A percentile compares a stretch with the other conserved stretches of the same genome.
Evolutionary conservation across 2,113 vertebrate species (phyloP).

Genomic region (Menidia beryllina): DNA sequence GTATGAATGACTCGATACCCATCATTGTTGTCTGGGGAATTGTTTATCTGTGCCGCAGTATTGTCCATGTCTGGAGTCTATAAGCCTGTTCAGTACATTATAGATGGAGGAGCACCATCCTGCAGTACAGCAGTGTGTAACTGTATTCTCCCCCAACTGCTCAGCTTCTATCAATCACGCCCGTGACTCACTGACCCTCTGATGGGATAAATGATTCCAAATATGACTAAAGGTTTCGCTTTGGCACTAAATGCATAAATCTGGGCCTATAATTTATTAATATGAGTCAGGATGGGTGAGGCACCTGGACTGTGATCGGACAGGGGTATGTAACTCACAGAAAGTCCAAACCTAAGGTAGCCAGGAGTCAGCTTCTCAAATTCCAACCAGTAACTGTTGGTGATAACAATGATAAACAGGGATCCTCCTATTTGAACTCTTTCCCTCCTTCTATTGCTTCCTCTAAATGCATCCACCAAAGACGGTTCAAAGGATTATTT

Average conservation of each 20-base stretch:
- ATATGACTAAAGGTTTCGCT: slow-evolving; percentile 70
- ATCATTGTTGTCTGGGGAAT: slow-evolving; percentile 52
- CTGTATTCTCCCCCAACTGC: slow-evolving; percentile 53
- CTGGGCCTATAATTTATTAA: slow-evolving; percentile 71
- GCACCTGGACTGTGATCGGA: slow-evolving; percentile 55
- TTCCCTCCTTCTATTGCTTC: slow-evolving; percentile 34
- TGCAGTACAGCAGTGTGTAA: slow-evolving; percentile 58
- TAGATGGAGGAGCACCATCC: slow-evolving; percentile 48
- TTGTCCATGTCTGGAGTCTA: slow-evolving; percentile 45
- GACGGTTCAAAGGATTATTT: slow-evolving; percentile 67
- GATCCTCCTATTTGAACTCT: slow-evolving; percentile 36
- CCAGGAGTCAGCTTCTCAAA: slow-evolving; percentile 35
- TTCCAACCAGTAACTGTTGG: slow-evolving; percentile 18
- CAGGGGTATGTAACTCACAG: slow-evolving; percentile 44
- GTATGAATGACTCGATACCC: slow-evolving; percentile 11
- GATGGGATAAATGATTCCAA: slow-evolving; percentile 78
- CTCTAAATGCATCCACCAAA: slow-evolving; percentile 36
- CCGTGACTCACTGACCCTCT: slow-evolving; percentile 55
- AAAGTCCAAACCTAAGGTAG: slow-evolving; percentile 39
- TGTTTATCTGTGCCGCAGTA: slow-evolving; percentile 52
- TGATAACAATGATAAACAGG: slow-evolving; percentile 50
- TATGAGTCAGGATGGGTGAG: slow-evolving; percentile 36
- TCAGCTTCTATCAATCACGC: slow-evolving; percentile 67
- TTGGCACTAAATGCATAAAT: slow-evolving; percentile 70
- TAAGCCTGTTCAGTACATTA: slow-evolving; percentile 49